Percentiles rank a stretch among this genome's conserved stretches.
Evolutionary conservation across 1,140 invertebrate species (phyloP).

Genomic region (Bombus confusus): DNA sequence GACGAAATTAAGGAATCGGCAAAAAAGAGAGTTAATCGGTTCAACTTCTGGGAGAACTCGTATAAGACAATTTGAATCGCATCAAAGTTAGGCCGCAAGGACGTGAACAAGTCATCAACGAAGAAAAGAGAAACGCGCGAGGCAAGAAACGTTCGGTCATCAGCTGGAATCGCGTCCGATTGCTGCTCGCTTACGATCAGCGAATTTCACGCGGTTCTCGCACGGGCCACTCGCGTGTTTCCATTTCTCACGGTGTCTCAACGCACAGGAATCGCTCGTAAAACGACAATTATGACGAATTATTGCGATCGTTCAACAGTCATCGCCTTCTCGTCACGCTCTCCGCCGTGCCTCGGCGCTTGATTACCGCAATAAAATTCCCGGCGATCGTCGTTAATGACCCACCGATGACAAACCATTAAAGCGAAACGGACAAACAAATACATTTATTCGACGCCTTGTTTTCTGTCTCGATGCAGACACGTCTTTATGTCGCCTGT

Average conservation of each 20-base stretch:
- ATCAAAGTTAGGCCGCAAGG: background rate
- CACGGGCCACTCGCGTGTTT: constrained; percentile 11
- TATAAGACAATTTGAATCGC: background rate
- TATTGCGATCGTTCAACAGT: constrained; percentile 4
- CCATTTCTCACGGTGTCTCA: background rate
- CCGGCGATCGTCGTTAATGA: background rate
- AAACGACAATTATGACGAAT: constrained; percentile 2
- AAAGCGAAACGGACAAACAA: background rate
- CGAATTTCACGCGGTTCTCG: constrained; percentile 4
- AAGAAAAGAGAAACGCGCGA: background rate
- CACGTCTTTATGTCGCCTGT: too few species aligned
- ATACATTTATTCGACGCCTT: background rate
- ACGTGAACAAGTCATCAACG: background rate
- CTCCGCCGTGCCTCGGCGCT: background rate
- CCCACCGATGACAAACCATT: background rate
- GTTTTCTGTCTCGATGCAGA: background rate
- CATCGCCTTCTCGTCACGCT: background rate
- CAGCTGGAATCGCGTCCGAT: background rate
- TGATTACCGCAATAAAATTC: background rate
- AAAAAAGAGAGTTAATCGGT: too few species aligned
- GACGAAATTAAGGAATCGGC: too few species aligned
- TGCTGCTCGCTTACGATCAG: background rate
- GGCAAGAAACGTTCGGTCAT: background rate
- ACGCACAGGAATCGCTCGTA: background rate
- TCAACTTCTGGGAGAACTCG: background rate